Evolutionary conservation across 2,888 invertebrate genomes (phyloP), one percentile per base, ranked within the genome.

Genomic region (Troides oblongomaculatus): DNA sequence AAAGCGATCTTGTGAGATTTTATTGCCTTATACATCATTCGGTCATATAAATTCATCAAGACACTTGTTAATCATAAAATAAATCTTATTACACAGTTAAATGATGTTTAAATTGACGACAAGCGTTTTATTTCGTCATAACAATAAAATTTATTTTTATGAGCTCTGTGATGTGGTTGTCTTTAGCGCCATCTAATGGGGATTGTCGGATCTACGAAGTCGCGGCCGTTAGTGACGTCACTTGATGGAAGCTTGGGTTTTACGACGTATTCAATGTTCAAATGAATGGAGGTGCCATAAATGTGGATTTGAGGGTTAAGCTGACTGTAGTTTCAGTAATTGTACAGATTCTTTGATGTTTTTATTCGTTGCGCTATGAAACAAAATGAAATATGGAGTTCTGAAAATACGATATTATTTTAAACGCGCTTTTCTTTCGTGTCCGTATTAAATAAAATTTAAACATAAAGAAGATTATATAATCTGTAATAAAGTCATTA

Each of bases 101-200:
- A 90, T 92, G 85, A 90, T 90, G 90, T 92, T 92, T 90, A 92
- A 92, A 92, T 92, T 91, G 92, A 92, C 88, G 92, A 91, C 92
- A 91, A 91, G 90, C 91, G 92, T 92, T 92, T 92, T 92, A 92
- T 92, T 92, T 91, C 90, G 86, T 90, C 91, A 92, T 92, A 92
- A 92, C 92, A 92, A 92, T 92, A 92, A 92, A 92, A 91, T 92
- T 92, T 89, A 90, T 90, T 92, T 92, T 92, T 92, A 92, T 84
- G 90, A 89, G 84, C 86, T 73, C 76, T 74, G 78, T 82, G 82
- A 82, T 80, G 78, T 68, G 80, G 81, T 78, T 83, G 76, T 77
- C 78, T 79, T 79, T 76, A 84, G 84, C 87, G 90, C 89, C 92
- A 93, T 83, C 93, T 92, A 82, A 83, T 76, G 80, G 83, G 71